Evolutionary conservation across 2,888 invertebrate species (phyloP), one percentile per base, ranked within the genome.

Genomic region (Heliconius sara): DNA sequence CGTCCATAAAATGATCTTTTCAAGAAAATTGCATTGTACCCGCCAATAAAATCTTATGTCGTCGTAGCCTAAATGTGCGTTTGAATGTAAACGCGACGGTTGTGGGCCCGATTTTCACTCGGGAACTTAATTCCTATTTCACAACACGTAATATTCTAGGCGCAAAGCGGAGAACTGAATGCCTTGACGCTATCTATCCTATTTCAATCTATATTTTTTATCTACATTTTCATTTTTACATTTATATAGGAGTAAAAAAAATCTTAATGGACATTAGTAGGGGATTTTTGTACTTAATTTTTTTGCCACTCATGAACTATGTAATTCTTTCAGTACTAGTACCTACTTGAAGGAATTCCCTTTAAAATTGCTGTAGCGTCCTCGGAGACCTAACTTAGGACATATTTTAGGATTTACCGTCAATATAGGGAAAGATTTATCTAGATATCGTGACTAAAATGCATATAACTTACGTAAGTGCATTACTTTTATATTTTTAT

Each of bases 371-470:
- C 74, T 60, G 60, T 63, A 74, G 19, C 43, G 30, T 57, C 78
- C 60, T 68, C 74, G 43, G 47, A 57, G 78, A 79, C 39, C 60
- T 39, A 67, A 75, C 74, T 79, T 70, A 13, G 68, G 39, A 68
- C 68, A 79, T 79, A 79, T 74, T 75, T 79, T 67, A 79, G 47
- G 74, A 79, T 70, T 79, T 75, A 68, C 74, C 73, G 63, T 75
- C 47, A 60, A 75, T 70, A 68, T 73, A 74, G 60, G 60, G 30
- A 25, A 74, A 78, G 68, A 79, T 79, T 79, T 79, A 79, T 79
- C 30, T 60, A 22, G 68, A 30, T 52, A 47, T 68, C 78, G 74
- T 78, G 78, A 68, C 68, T n/a, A 12, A 47, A 75, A 68, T 77
- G 10, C 7, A 65, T 25, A 43, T 25, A 5, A 19, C 30, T 22